Conservation (phyloP, 1,140 invertebrate species). For the Thaumatotibia leucotreta region DNA sequence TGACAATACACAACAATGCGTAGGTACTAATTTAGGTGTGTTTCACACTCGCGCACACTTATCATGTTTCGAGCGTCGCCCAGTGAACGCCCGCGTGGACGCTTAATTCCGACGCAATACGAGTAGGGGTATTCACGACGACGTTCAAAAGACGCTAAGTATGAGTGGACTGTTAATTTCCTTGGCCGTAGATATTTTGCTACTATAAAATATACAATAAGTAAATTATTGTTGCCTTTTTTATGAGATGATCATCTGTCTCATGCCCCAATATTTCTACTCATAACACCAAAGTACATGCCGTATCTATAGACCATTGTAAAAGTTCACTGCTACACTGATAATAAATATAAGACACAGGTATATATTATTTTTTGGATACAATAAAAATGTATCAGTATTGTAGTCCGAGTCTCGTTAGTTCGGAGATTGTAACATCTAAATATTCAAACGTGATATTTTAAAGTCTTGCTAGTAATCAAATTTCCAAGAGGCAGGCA, state of each 20-base stretch:
- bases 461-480: no score
- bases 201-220: neutral
- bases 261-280: constrained; percentile 1
- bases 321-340: neutral
- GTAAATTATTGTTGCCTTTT: neutral
- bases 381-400: neutral
- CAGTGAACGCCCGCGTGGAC: no score
- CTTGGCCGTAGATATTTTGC: neutral
- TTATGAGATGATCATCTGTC: neutral
- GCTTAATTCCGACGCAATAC: no score
- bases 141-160: no score
- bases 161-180: no score
- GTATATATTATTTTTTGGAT: neutral
- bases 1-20: neutral
- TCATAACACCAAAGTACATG: neutral
- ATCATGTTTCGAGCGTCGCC: no score
- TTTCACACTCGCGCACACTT: no score
- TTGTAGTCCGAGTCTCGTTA: neutral
- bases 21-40: neutral
- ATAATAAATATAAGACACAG: neutral
- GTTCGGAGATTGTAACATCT: neutral
- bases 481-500: neutral
- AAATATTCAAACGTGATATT: neutral
- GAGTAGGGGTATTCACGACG: no score
- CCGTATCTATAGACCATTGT: neutral